Evolutionary conservation across 2,888 invertebrate genomes (phyloP).

Genomic region (Lepidocyrtoides sp.): DNA sequence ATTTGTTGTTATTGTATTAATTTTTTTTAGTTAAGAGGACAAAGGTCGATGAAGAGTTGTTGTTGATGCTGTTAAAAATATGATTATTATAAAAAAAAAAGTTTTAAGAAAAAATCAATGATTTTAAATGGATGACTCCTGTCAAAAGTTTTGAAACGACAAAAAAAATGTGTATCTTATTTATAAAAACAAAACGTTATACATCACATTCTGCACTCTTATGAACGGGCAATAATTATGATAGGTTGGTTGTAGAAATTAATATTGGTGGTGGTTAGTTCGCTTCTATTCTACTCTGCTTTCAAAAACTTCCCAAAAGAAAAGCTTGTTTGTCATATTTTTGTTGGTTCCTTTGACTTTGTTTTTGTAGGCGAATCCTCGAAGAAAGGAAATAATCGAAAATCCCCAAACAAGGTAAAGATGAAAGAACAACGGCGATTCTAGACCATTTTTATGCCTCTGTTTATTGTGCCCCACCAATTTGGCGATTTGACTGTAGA

Average conservation of each 20-base stretch:
- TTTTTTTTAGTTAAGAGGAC: neutral
- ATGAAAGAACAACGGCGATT: neutral
- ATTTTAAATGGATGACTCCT: slow-evolving; percentile 43
- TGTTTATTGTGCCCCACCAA: neutral
- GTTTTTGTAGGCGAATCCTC: slow-evolving; percentile 83
- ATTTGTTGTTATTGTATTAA: neutral
- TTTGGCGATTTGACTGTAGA: neutral
- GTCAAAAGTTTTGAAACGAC: neutral
- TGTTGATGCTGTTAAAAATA: slow-evolving; percentile 1
- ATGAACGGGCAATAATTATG: slow-evolving; percentile 47
- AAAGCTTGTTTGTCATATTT: slow-evolving; percentile 40
- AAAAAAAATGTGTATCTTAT: slow-evolving; percentile 6
- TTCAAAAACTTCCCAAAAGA: neutral
- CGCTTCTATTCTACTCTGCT: neutral
- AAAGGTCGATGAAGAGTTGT: slow-evolving; percentile 21
- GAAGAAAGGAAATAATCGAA: slow-evolving; percentile 84
- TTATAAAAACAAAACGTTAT: slow-evolving; percentile 9
- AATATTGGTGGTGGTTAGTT: slow-evolving; percentile 4
- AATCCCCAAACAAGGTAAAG: slow-evolving; percentile 85
- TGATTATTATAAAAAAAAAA: slow-evolving; percentile 42
- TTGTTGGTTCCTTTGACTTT: slow-evolving; percentile 38
- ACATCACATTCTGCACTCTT: slow-evolving; percentile 83
- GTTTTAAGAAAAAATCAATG: slow-evolving; percentile 38
- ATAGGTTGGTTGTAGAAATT: slow-evolving; percentile 7
- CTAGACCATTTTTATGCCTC: slow-evolving; percentile 13